Conservation (phyloP, 2,888 invertebrate species). For the Melieria picta region DNA sequence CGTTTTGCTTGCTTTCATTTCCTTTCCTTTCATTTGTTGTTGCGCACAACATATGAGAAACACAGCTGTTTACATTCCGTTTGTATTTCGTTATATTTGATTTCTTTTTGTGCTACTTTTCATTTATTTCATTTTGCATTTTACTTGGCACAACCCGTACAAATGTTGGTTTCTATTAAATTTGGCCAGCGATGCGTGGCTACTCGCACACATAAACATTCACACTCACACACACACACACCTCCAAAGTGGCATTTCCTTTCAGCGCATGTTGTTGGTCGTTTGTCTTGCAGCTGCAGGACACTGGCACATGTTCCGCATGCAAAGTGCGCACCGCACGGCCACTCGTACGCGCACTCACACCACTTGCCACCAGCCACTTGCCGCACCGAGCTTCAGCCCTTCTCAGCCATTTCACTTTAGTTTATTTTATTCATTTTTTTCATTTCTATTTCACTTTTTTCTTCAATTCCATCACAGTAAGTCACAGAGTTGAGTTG, state of each 20-base stretch:
- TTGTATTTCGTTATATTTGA: too few species aligned
- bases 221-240: background rate
- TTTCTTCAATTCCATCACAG: conserved; percentile 5
- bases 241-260: background rate
- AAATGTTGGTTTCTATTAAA: conserved; percentile 25
- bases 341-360: background rate
- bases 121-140: too few species aligned
- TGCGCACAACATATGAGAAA: too few species aligned
- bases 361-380: background rate
- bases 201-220: background rate
- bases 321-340: conserved; percentile 10
- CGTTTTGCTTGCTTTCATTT: too few species aligned
- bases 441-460: conserved; percentile 11
- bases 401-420: background rate
- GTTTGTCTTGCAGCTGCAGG: conserved; percentile 19
- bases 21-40: too few species aligned
- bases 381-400: background rate
- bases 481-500: background rate
- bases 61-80: too few species aligned
- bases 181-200: conserved; percentile 29
- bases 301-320: conserved; percentile 23
- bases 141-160: background rate
- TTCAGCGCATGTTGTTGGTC: background rate
- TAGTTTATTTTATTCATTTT: background rate
- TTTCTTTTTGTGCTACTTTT: too few species aligned